Conservation (phyloP, 2,888 invertebrate species). For the Sisyra nigra region DNA sequence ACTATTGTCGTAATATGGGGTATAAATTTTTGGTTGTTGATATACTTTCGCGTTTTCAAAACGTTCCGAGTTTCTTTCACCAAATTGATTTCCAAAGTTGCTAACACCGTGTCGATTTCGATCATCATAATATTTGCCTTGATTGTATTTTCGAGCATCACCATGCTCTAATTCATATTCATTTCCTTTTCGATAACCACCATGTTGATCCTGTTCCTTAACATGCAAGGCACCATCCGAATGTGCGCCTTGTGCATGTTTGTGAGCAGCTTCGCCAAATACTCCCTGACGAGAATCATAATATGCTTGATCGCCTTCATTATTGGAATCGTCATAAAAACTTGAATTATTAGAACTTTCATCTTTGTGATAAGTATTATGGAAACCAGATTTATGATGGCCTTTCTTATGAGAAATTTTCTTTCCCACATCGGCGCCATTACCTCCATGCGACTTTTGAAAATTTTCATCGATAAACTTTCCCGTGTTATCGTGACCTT, state of each 20-base stretch:
- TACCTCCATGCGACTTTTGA: slow-evolving; percentile 20
- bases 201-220: slow-evolving; percentile 19
- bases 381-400: slow-evolving; percentile 50
- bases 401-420: slow-evolving; percentile 43
- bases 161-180: slow-evolving; percentile 19
- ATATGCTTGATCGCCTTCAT: slow-evolving; percentile 26
- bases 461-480: slow-evolving; percentile 17
- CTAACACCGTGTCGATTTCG: slow-evolving; percentile 16
- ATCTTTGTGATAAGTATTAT: slow-evolving; percentile 52
- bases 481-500: slow-evolving; percentile 16
- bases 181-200: slow-evolving; percentile 21
- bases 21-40: slow-evolving; percentile 1
- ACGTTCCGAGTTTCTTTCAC: slow-evolving; percentile 11
- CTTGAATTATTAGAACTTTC: slow-evolving; percentile 52
- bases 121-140: slow-evolving; percentile 20
- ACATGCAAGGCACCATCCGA: slow-evolving; percentile 17
- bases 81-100: slow-evolving; percentile 16
- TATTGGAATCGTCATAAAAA: slow-evolving; percentile 44
- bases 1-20: slow-evolving; percentile 3
- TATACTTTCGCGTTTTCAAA: slow-evolving; percentile 16
- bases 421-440: slow-evolving; percentile 18
- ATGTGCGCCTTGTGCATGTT: slow-evolving; percentile 18
- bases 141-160: slow-evolving; percentile 19
- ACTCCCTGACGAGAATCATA: slow-evolving; percentile 21
- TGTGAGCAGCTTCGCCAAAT: slow-evolving; percentile 18